Conservation (phyloP, 1,140 invertebrate genomes). For the Lerema accius region DNA sequence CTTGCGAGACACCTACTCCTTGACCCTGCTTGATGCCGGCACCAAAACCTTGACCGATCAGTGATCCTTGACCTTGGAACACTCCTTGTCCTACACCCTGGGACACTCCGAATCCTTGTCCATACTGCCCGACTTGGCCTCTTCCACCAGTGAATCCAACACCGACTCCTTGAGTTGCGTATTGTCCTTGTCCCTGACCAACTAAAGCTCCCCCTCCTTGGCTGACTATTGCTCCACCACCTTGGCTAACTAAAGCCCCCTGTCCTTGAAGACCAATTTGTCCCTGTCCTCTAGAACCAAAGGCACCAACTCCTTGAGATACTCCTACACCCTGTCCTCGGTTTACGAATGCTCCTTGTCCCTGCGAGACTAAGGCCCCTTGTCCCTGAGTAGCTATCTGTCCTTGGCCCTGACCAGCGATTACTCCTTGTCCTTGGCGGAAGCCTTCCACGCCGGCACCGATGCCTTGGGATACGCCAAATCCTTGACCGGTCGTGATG, state of each 20-base stretch:
- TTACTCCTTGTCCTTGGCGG: neutral
- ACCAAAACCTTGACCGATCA: slow-evolving; percentile 26
- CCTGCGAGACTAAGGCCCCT: slow-evolving; percentile 13
- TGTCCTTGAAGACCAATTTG: slow-evolving; percentile 13
- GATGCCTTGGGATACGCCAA: neutral
- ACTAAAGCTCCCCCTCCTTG: slow-evolving; percentile 30
- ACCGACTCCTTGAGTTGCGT: slow-evolving; percentile 33
- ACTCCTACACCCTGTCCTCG: slow-evolving; percentile 16
- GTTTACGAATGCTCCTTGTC: neutral
- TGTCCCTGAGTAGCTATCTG: slow-evolving; percentile 15
- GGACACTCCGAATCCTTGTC: slow-evolving; percentile 17
- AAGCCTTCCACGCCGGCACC: neutral
- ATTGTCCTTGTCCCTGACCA: slow-evolving; percentile 31
- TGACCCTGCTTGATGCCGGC: slow-evolving; percentile 26
- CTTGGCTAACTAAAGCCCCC: slow-evolving; percentile 29
- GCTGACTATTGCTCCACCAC: slow-evolving; percentile 27
- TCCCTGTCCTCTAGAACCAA: slow-evolving; percentile 4
- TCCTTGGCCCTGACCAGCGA: slow-evolving; percentile 7
- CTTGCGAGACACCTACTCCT: slow-evolving; percentile 34
- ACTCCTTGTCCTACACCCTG: slow-evolving; percentile 32
- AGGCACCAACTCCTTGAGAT: slow-evolving; percentile 3
- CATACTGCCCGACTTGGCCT: slow-evolving; percentile 15
- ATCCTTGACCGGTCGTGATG: neutral
- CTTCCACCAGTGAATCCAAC: slow-evolving; percentile 22
- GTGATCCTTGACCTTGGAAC: slow-evolving; percentile 25